Percentiles rank a stretch among this genome's conserved stretches.
phyloP scores from a whole-genome alignment of 2,113 vertebrate genomes.

The Pelobates fuscus region DNA sequence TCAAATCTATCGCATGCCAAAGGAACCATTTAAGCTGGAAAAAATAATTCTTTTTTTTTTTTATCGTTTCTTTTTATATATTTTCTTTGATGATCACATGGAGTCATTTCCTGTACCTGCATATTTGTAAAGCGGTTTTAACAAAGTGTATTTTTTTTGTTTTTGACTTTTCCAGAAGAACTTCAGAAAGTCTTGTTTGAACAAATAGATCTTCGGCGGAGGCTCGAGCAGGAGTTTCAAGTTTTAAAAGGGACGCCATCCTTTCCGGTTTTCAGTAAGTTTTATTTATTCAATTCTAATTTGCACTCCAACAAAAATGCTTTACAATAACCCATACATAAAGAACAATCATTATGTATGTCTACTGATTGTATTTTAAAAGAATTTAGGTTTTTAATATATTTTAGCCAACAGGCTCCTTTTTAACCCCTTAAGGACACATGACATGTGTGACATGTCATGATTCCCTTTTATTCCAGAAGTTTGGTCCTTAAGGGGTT shows the following conservation, averaged over 20 bases:
- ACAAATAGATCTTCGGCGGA: conserved; percentile 92
- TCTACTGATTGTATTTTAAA: no score
- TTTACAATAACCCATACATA: no score
- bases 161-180: conserved; percentile 76
- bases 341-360: no score
- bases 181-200: conserved; percentile 98
- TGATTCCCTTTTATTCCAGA: no score
- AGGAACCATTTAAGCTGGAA: conserved; percentile 64
- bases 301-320: no score
- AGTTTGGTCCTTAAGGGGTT: no score
- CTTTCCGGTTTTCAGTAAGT: conserved; percentile 97
- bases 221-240: conserved; percentile 96
- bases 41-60: conserved; percentile 71
- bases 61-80: conserved; percentile 64
- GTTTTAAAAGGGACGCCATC: conserved; percentile 90
- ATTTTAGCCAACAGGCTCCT: no score
- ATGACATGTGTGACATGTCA: no score
- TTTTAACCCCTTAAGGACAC: no score
- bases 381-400: no score
- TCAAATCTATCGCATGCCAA: conserved; percentile 73
- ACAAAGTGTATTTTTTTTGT: conserved; percentile 35
- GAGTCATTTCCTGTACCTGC: conserved; percentile 55
- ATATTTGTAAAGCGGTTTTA: conserved; percentile 63
- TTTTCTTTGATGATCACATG: conserved; percentile 54
- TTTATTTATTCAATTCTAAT: conserved; percentile 13